Base-by-base conservation (phyloP, 2,888 invertebrate species). In the Cataglyphis albicans region DNA sequence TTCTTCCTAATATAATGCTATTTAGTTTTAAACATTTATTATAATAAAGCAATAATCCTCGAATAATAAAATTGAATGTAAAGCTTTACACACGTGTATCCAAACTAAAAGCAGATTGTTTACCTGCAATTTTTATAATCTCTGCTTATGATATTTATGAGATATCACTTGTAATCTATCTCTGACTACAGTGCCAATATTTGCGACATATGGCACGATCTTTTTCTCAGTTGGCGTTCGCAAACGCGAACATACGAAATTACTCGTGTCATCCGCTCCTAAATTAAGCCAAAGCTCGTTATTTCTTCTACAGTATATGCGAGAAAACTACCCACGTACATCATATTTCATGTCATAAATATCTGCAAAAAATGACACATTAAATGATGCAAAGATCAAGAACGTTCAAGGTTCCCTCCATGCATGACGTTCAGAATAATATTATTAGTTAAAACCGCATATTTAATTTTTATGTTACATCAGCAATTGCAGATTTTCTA, bases 331-430 rank as follows among this genome's bases (percentile, higher is more conserved):
- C 72, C 72, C 59, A 21, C 59, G 7, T 35, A 55, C 61, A 82
- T 82, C 84, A 82, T 12, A 25, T 29, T n/a, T n/a, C 59, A 61
- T 29, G 61, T 70, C 73, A 61, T 29, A 38, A 61, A 55, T 70
- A 29, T 9, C 38, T 48, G 68, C 48, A 88, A 86, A 85, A 83
- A 52, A 25, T 38, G 32, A 32, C 44, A n/a, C 5, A 15, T 55
- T 21, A 44, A 76, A 38, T 48, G 57, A 73, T 57, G n/a, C 85
- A 88, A 87, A 87, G 84, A 61, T 84, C 85, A 74, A 65, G 76
- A 78, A 15, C 63, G 74, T 81, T 72, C 76, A 78, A 81, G 67
- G 68, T 32, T 18, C 6, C 52, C 25, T 25, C 25, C 25, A 32
- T 64, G 44, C n/a, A 63, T 48, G 74, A 63, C 9, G n/a, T 10